A percentile compares a stretch with the other conserved stretches of the same genome.
Evolutionary conservation across 1,140 invertebrate species (phyloP).

Genomic region (Saxidomus purpurata): DNA sequence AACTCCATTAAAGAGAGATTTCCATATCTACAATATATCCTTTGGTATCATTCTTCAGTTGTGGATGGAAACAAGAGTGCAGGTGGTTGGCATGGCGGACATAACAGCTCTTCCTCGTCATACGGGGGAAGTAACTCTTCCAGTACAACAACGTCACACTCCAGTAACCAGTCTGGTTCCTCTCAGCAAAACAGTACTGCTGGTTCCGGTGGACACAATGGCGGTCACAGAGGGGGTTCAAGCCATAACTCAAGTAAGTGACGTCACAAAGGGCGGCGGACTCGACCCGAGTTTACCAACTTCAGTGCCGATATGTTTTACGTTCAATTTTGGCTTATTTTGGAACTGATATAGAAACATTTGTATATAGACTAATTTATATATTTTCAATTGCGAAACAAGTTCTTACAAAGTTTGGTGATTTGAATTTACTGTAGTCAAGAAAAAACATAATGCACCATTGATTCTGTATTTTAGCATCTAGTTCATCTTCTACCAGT

Average conservation of each 20-base stretch:
- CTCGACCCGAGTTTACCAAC: no score
- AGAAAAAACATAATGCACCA: no score
- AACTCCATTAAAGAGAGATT: no score
- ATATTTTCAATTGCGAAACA: no score
- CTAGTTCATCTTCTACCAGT: not conserved
- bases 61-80: constrained; percentile 10
- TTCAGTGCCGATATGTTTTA: no score
- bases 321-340: no score
- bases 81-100: constrained; percentile 34
- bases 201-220: constrained; percentile 12
- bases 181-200: not conserved
- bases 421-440: no score
- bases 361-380: no score
- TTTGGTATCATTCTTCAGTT: not conserved
- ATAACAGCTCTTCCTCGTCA: constrained; percentile 35
- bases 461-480: no score
- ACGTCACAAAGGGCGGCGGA: not conserved
- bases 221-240: not conserved
- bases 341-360: no score
- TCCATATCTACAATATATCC: no score
- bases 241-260: not conserved
- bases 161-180: not conserved
- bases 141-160: not conserved
- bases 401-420: no score
- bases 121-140: constrained; percentile 18